These are phyloP conservation scores for Drosophila acutilabella DNA, from an alignment of 2,888 invertebrate species.

Conservation along the genomic window DNA sequence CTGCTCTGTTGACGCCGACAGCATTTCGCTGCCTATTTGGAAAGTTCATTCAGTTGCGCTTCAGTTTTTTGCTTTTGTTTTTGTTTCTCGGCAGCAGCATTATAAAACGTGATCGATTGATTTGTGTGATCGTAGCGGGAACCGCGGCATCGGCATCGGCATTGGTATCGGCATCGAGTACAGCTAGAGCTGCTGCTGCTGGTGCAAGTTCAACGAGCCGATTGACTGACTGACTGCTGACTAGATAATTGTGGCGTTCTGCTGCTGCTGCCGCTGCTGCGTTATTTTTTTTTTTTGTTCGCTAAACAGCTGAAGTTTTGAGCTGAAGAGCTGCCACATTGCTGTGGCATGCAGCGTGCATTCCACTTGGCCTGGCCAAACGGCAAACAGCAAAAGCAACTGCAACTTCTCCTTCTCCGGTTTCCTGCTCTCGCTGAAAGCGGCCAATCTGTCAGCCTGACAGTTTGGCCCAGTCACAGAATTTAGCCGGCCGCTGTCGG, in stretches of 20 bases:
- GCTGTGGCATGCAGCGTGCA: conserved; percentile 59
- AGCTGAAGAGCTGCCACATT: conserved; percentile 46
- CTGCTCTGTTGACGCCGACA: conserved; percentile 53
- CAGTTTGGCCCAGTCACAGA: conserved; percentile 80
- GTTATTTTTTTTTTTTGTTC: conserved; percentile 43
- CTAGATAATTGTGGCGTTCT: conserved; percentile 84
- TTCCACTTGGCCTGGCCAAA: conserved; percentile 65
- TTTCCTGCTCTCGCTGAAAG: conserved; percentile 71
- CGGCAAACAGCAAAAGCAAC: not conserved
- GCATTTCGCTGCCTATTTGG: conserved; percentile 67
- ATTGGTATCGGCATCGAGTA: conserved; percentile 17
- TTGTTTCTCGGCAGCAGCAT: conserved; percentile 42
- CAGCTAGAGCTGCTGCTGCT: conserved; percentile 29
- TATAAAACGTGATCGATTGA: conserved; percentile 84
- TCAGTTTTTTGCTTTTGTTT: conserved; percentile 49
- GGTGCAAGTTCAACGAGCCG: conserved; percentile 82
- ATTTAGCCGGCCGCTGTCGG: conserved; percentile 71
- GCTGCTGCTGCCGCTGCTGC: conserved; percentile 61
- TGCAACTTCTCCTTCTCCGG: conserved; percentile 36
- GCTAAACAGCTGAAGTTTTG: conserved; percentile 64
- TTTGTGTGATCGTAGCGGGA: conserved; percentile 78
- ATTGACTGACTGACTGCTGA: conserved; percentile 82
- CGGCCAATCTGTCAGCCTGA: conserved; percentile 83
- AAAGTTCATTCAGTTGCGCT: conserved; percentile 78
- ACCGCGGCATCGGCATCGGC: conserved; percentile 26